These are phyloP conservation scores for Hetaerina americana DNA, from an alignment of 1,140 invertebrate species.

Conservation along the genomic window DNA sequence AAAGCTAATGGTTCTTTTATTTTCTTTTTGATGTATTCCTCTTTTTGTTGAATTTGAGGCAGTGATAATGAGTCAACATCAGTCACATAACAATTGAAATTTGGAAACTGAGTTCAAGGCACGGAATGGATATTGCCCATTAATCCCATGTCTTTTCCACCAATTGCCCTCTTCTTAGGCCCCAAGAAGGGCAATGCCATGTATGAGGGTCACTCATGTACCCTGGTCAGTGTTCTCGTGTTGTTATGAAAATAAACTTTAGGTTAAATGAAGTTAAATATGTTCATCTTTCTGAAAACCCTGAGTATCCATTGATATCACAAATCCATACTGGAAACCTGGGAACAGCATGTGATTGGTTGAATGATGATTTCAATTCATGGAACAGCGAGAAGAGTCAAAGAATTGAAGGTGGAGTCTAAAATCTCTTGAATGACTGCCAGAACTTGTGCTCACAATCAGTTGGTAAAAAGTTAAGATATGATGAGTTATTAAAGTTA, in stretches of 20 bases:
- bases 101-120: not conserved
- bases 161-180: not conserved
- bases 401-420: no score
- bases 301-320: not conserved
- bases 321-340: no score
- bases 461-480: no score
- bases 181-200: not conserved
- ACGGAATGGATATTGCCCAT: not conserved
- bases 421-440: no score
- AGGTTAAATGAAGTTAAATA: not conserved
- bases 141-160: not conserved
- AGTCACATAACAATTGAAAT: not conserved
- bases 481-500: no score
- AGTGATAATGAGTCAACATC: not conserved
- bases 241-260: not conserved
- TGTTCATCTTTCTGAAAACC: not conserved
- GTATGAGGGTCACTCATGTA: not conserved
- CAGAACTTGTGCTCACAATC: no score
- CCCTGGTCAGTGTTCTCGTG: not conserved
- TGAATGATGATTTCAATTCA: no score
- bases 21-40: not conserved
- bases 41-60: not conserved
- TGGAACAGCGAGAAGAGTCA: no score
- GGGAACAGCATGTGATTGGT: no score
- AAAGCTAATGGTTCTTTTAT: not conserved